Evolutionary conservation across 2,888 invertebrate species (phyloP), one percentile per base, ranked within the genome.

Genomic region (Dysmachus trigonus): DNA sequence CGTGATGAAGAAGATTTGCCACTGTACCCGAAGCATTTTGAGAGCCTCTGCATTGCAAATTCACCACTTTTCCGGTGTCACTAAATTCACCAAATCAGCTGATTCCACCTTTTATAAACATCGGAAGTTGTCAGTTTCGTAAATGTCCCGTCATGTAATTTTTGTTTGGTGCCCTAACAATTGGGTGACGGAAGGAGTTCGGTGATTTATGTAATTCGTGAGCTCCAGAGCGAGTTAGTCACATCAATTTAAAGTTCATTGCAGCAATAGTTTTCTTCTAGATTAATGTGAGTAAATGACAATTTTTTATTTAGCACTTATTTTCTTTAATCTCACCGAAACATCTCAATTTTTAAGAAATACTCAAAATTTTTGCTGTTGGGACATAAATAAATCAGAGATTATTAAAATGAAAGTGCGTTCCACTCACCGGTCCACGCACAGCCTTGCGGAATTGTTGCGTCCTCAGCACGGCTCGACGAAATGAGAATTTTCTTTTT

Each of bases 11-110:
- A n/a, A n/a, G n/a, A n/a, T n/a, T n/a, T n/a, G n/a, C n/a, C n/a
- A n/a, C n/a, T n/a, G n/a, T n/a, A n/a, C n/a, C n/a, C n/a, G n/a
- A 10, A 10, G 8, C 13, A 62, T 62, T 18, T 27, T 62, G 27
- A 62, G 62, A 27, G 5, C 3, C 22, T 62, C 22, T 62, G 62
- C 7, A 1, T 27, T 62, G 62, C 18, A 7, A 18, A 10, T 62
- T 27, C 62, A 27, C 18, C 62, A 7, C 10, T 2, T 1, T 62
- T 7, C 8, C 22, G 5, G n/a, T n/a, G n/a, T 6, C 13, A n/a
- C 15, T 18, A 10, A 73, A 73, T 74, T 74, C 74, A 74, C 74
- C 74, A 74, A 33, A 74, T 35, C 74, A 74, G 74, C 74, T 74
- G 74, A 15, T 73, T 74, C 22, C 62, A 62, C 27, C 22, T 18